Evolutionary conservation across 2,113 vertebrate genomes (phyloP), one percentile per base, ranked within the genome.

Genomic region (Aythya baeri): DNA sequence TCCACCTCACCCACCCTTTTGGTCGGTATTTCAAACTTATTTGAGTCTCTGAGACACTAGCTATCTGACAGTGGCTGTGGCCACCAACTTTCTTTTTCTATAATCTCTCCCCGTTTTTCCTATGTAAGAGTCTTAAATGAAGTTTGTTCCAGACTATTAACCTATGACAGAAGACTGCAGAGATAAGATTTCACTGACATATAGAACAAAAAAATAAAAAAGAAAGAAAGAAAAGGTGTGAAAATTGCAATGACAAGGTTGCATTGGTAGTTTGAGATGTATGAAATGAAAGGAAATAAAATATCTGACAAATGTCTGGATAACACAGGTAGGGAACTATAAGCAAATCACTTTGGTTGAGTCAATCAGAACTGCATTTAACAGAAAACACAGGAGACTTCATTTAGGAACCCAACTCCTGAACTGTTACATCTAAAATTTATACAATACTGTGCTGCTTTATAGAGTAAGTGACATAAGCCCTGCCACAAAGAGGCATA

Each of bases 61-160:
- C 78, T 85, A 70, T 36, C 70, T 26, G 75, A 71, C 34, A 61
- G 74, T 52, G 71, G 41, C 7, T 77, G 50, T 67, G 80, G 84
- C 83, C 90, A 97, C 94, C 96, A 97, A 94, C 96, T 96, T 96
- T 82, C 80, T 95, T 87, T 87, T 93, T 94, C 77, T 94, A 49
- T 76, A 93, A 92, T 94, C 82, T 88, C 71, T 79, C 77, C 44
- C 72, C 46, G 1, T 92, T 97, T 94, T 97, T 95, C 86, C 95
- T 96, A 63, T 90, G 78, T 95, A 96, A 96, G 91, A 94, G 82
- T 92, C 91, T 97, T 97, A 97, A 97, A 97, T 97, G 96, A 97
- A 97, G 97, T 98, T 98, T 98, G 97, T 98, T 98, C 96, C 96
- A 98, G 97, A 95, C 97, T 97, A 97, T 98, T 98, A 98, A 97